Evolutionary conservation across 2,797 vertebrate species (phyloP), one percentile per base, ranked within the genome.

Genomic region (Falco naumanni): DNA sequence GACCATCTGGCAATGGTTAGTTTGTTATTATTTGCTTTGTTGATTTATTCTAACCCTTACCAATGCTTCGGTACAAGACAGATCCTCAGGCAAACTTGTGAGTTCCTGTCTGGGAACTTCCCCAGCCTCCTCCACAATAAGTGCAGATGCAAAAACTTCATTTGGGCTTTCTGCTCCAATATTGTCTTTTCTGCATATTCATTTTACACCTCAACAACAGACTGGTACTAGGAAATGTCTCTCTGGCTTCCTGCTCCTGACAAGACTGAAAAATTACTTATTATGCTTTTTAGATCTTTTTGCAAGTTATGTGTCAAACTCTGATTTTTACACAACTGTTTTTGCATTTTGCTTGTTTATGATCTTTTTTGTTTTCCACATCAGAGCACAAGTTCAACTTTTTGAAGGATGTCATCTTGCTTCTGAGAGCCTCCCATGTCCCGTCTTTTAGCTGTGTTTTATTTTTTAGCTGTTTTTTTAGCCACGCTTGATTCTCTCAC

Each of bases 41-140:
- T 8, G n/a, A 84, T 84, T 56, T 68, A 68, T 69, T 87, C 59
- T 28, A 64, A 69, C 75, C 54, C 75, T 65, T 4, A 45, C 21
- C 0, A 1, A 43, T 26, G 78, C 53, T 78, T 70, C 3, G 5
- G 85, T 1, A 0, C 0, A 2, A 89, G 87, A 87, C 65, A 70
- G 71, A 89, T 87, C 91, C 93, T 89, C 87, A 37, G 87, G 79
- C 11, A 0, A 84, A 39, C 53, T 59, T 12, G 1, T 59, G 65
- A 93, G 77, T 84, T 90, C 93, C 95, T 87, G 59, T 43, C 89
- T 70, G 74, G 81, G 89, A 95, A 64, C 89, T 79, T 79, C 78
- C 80, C 66, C 75, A 87, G 70, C 84, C 87, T 87, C 65, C 74
- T 89, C 65, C 85, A 64, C 61, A 64, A 43, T 41, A 61, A 85